Conservation (phyloP, 2,797 vertebrate genomes). For the Todus mexicanus region DNA sequence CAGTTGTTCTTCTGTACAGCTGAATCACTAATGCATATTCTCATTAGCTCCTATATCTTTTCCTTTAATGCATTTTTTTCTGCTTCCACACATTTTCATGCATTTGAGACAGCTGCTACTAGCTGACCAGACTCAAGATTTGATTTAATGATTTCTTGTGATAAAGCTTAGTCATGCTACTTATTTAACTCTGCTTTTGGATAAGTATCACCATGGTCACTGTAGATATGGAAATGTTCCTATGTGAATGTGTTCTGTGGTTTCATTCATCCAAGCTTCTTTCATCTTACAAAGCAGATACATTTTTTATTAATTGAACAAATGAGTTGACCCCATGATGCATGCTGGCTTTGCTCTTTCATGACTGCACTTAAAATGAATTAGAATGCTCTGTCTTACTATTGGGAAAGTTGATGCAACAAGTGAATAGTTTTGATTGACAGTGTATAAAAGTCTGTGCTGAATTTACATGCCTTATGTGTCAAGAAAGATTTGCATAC, state of each 20-base stretch:
- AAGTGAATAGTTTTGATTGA: conserved; percentile 21
- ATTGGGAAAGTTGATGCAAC: neutral
- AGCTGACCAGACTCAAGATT: neutral
- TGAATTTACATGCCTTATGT: conserved; percentile 5
- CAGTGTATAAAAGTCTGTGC: neutral
- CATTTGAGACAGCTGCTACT: neutral
- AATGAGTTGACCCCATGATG: neutral
- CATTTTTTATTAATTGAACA: neutral
- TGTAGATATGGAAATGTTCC: neutral
- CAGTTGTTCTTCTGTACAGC: neutral
- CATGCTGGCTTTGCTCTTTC: neutral
- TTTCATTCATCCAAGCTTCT: neutral
- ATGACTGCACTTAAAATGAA: neutral
- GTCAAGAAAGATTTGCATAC: neutral
- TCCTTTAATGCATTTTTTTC: neutral
- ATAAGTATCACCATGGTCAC: neutral
- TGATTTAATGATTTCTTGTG: neutral
- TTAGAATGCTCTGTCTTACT: neutral
- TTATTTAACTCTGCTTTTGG: neutral
- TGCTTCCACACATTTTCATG: neutral
- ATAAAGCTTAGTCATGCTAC: neutral
- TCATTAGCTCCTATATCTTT: neutral
- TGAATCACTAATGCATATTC: neutral
- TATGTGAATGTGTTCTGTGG: neutral
- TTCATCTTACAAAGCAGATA: neutral